Evolutionary conservation across 2,888 invertebrate species (phyloP).

Genomic region (Leuctra nigra): DNA sequence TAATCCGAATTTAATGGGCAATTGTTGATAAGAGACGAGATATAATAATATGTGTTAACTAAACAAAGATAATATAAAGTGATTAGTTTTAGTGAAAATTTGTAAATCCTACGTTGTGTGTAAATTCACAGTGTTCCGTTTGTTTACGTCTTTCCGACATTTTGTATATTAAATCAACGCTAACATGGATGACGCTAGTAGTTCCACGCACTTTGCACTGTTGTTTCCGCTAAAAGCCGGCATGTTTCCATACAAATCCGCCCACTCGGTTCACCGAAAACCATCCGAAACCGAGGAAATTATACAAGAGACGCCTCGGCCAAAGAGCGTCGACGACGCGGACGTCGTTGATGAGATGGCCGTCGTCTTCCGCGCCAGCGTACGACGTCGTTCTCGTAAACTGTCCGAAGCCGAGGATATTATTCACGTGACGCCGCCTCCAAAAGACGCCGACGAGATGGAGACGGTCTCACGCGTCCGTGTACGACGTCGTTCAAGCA

Average conservation of each 20-base stretch:
- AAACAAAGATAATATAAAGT: too few species aligned
- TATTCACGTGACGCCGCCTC: not conserved
- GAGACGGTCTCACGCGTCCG: constrained; percentile 4
- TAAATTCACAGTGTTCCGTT: too few species aligned
- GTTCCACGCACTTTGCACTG: constrained; percentile 51
- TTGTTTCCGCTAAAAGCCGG: constrained; percentile 51
- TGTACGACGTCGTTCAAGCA: constrained; percentile 60
- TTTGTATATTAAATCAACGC: too few species aligned
- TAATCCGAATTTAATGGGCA: too few species aligned
- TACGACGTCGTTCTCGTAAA: not conserved
- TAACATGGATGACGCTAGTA: constrained; percentile 40
- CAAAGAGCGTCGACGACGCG: constrained; percentile 1
- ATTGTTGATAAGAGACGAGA: too few species aligned
- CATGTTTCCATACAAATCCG: constrained; percentile 48
- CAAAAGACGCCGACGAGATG: constrained; percentile 1
- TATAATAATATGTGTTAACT: too few species aligned
- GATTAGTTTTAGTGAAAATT: too few species aligned
- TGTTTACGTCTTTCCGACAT: too few species aligned
- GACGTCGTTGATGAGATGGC: not conserved
- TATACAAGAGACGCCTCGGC: constrained; percentile 1
- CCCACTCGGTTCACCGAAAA: constrained; percentile 29
- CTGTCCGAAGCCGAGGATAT: not conserved
- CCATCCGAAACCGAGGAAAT: constrained; percentile 1
- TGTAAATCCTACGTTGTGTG: too few species aligned
- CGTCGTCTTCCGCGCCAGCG: not conserved